Conservation (phyloP, 2,888 invertebrate species). For the Craniophora ligustri region DNA sequence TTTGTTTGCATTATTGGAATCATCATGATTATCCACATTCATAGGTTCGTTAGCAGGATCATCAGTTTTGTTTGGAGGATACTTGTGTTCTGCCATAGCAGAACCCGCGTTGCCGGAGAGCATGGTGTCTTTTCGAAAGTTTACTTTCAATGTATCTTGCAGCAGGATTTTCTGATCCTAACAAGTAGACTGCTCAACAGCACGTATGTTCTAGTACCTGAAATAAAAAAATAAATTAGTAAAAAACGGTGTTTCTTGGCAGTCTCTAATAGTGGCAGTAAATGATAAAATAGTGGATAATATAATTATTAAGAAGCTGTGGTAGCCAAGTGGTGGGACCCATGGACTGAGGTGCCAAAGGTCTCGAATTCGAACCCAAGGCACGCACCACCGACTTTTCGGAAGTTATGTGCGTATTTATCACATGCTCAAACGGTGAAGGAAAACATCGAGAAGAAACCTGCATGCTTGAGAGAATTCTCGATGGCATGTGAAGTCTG, state of each 20-base stretch:
- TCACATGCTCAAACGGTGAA: no score
- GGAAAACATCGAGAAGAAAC: no score
- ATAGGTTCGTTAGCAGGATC: neutral
- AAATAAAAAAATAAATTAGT: neutral
- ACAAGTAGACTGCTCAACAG: neutral
- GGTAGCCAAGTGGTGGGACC: no score
- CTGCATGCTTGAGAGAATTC: no score
- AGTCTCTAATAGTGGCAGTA: neutral
- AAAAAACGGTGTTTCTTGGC: neutral
- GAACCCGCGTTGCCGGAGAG: neutral
- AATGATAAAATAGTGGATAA: no score
- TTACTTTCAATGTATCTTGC: neutral
- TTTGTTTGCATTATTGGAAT: neutral
- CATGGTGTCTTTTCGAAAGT: neutral
- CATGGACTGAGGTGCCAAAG: no score
- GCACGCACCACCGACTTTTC: no score
- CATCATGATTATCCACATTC: neutral
- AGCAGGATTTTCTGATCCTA: neutral
- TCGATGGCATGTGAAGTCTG: no score
- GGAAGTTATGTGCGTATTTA: no score
- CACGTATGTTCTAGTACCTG: neutral
- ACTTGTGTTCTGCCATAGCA: neutral
- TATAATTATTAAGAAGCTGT: no score
- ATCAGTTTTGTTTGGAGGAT: slow-evolving; percentile 8
- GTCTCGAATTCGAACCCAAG: no score